Evolutionary conservation across 2,888 invertebrate genomes (phyloP), one percentile per base, ranked within the genome.

Genomic region (Notocelia uddmanniana): DNA sequence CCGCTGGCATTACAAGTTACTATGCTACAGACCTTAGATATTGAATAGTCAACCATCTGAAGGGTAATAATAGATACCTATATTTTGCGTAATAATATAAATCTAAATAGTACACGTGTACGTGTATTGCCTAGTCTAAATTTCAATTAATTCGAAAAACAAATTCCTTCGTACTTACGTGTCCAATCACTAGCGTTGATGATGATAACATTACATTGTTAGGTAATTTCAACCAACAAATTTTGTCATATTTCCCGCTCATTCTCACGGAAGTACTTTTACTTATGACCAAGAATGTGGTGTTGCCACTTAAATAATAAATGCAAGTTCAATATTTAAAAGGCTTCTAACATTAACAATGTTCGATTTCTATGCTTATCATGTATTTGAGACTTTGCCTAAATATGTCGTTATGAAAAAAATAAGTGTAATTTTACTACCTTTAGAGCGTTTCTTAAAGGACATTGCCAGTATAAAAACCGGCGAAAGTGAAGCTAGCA

Each of bases 401-500:
- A 45, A 45, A n/a, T 6, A 45, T 45, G 13, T n/a, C 11, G 37
- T 37, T 37, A 3, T 37, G 11, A 13, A 37, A 45, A n/a, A 45
- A 5, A 8, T 31, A 6, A 31, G 31, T 45, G n/a, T 45, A 45
- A 45, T 0, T 5, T n/a, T n/a, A n/a, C 11, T 19, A 18, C 10
- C 18, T 50, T 19, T 50, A 50, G 19, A 54, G 13, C 23, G 23
- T 15, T 23, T 15, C 19, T 13, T 11, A 55, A 60, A n/a, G 26
- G 34, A 52, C 15, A 41, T 71, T 71, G 66, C 71, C 72, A 68
- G 69, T 34, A 62, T 10, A 10, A 72, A 72, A 55, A 68, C 55
- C 55, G 52, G 62, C 60, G 72, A 72, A 67, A 72, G 60, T 72
- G 57, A 67, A 55, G 60, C 71, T 50, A 60, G 48, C 68, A 72